Conservation (phyloP, 2,797 vertebrate species). For the Phalanger gymnotis region DNA sequence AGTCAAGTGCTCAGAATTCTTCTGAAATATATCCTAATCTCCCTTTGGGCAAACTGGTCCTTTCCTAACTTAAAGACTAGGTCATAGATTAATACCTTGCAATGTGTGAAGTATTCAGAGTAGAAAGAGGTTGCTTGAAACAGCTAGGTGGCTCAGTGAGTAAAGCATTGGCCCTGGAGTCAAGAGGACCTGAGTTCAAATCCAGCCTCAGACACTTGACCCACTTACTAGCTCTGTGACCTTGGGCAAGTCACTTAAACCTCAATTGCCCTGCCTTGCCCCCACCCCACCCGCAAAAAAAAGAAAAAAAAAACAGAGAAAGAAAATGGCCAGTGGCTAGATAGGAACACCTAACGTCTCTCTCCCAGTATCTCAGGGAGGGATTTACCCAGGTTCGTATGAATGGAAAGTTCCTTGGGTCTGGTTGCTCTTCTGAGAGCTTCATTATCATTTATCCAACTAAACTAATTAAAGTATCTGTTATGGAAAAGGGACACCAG, state of each 20-base stretch:
- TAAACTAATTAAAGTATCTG: neutral
- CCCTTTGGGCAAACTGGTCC: neutral
- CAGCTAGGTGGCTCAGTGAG: too few relatives aligned
- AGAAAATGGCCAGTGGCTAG: neutral
- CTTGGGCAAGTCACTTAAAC: too few relatives aligned
- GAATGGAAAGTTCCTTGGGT: neutral
- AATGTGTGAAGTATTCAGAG: neutral
- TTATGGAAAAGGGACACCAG: neutral
- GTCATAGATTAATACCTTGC: neutral
- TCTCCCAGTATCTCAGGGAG: neutral
- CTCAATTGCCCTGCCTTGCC: too few relatives aligned
- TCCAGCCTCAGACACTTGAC: too few relatives aligned
- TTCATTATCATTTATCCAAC: neutral
- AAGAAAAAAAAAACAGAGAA: too few relatives aligned
- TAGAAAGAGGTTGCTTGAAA: neutral
- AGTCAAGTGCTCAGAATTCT: neutral
- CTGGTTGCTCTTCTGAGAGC: neutral
- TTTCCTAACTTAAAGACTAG: neutral
- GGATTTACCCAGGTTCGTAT: neutral
- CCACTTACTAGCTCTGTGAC: too few relatives aligned
- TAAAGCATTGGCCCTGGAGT: too few relatives aligned
- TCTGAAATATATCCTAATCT: neutral
- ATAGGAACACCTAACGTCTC: neutral
- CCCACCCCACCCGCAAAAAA: too few relatives aligned
- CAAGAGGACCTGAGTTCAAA: too few relatives aligned